phyloP scores from a whole-genome alignment of 2,113 vertebrate genomes.

The Eptesicus fuscus region DNA sequence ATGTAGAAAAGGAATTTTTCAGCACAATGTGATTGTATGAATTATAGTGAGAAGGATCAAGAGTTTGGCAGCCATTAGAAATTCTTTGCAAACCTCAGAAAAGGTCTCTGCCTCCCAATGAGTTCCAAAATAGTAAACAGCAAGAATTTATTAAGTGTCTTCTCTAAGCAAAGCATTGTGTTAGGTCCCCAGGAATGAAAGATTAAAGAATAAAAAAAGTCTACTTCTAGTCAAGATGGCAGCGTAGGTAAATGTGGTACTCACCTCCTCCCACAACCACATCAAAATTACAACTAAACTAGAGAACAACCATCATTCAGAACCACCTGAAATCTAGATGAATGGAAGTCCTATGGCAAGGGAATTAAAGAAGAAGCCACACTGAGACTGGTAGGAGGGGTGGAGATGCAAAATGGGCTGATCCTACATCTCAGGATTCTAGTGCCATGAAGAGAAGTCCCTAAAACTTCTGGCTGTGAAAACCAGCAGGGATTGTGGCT shows the following conservation, averaged over 20 bases:
- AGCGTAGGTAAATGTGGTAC: neutral
- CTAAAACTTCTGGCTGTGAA: neutral
- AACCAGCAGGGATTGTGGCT: neutral
- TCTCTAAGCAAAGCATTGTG: neutral
- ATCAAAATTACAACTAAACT: neutral
- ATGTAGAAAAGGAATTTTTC: slow-evolving; percentile 13
- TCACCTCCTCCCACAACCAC: neutral
- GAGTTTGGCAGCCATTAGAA: neutral
- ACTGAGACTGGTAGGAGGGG: neutral
- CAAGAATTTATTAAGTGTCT: neutral
- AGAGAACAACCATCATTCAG: neutral
- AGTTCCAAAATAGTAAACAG: neutral
- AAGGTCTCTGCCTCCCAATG: neutral
- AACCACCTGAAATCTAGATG: neutral
- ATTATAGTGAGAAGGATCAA: neutral
- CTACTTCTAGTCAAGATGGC: neutral
- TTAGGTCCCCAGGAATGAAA: neutral
- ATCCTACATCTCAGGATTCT: neutral
- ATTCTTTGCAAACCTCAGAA: neutral
- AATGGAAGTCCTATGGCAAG: neutral
- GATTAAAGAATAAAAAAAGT: neutral
- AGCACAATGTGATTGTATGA: neutral
- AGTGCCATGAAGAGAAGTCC: neutral
- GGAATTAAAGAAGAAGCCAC: neutral
- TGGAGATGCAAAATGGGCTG: neutral